A percentile compares a stretch with the other conserved stretches of the same genome.
Evolutionary conservation across 2,888 invertebrate species (phyloP).

Genomic region (Parnassius apollo): DNA sequence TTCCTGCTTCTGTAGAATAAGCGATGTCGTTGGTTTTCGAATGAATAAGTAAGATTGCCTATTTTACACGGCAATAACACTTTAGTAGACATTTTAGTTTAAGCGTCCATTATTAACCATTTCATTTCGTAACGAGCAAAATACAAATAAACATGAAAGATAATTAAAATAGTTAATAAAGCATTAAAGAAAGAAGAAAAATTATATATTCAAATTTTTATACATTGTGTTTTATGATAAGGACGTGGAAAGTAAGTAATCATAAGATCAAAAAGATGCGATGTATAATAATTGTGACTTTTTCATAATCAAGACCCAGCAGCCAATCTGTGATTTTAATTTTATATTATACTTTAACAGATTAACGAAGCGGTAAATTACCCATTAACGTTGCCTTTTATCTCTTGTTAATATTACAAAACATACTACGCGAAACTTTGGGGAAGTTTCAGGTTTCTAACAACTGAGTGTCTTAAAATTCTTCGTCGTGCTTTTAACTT

Average conservation of each 20-base stretch:
- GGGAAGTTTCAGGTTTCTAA: not conserved
- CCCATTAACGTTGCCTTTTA: not conserved
- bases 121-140: not conserved
- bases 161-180: no score
- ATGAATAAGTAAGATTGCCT: not conserved
- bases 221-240: no score
- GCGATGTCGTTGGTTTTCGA: not conserved
- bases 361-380: no score
- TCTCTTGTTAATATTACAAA: not conserved
- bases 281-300: no score
- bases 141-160: not conserved
- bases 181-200: no score
- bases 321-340: no score
- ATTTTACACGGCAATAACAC: not conserved
- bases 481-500: not conserved
- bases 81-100: not conserved
- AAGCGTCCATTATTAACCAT: not conserved
- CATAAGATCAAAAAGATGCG: no score
- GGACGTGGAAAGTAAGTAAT: no score
- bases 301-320: no score
- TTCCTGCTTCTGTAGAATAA: not conserved
- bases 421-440: not conserved
- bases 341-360: no score
- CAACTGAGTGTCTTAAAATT: not conserved
- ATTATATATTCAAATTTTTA: no score